Conservation (phyloP, 2,888 invertebrate species). For the Coenonympha glycerion region DNA sequence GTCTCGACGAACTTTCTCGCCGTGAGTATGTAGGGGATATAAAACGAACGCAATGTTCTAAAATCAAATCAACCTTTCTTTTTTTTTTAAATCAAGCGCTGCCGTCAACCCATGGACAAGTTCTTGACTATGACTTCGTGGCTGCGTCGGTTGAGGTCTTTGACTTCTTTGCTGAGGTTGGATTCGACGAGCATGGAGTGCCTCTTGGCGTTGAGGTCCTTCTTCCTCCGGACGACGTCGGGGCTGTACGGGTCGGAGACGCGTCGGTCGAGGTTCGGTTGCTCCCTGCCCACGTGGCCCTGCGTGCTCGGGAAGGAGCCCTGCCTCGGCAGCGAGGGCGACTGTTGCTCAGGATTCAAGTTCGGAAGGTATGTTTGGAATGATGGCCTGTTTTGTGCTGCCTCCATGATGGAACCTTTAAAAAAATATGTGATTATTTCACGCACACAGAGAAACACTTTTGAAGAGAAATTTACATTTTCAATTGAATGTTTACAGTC, state of each 20-base stretch:
- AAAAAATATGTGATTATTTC: too few species aligned
- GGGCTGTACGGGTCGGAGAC: slow-evolving; percentile 65
- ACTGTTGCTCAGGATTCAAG: slow-evolving; percentile 43
- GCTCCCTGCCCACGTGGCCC: slow-evolving; percentile 35
- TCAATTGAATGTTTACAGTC: not conserved
- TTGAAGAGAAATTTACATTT: slow-evolving; percentile 22
- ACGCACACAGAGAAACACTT: too few species aligned
- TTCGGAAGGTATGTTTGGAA: slow-evolving; percentile 71
- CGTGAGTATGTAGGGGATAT: too few species aligned
- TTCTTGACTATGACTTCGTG: slow-evolving; percentile 64
- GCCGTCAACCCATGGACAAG: slow-evolving; percentile 65
- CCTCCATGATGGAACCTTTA: slow-evolving; percentile 83
- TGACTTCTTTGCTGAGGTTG: slow-evolving; percentile 53
- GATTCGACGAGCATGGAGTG: slow-evolving; percentile 69
- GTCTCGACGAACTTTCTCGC: too few species aligned
- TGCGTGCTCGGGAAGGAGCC: slow-evolving; percentile 47
- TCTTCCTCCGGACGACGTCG: slow-evolving; percentile 61
- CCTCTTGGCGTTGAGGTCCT: slow-evolving; percentile 55
- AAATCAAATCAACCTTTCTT: slow-evolving; percentile 26
- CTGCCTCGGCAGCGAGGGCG: slow-evolving; percentile 48
- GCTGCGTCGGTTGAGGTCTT: slow-evolving; percentile 61
- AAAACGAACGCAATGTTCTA: slow-evolving; percentile 19
- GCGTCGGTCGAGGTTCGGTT: slow-evolving; percentile 47
- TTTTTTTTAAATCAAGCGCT: slow-evolving; percentile 28
- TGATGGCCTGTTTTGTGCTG: slow-evolving; percentile 78